Base-by-base conservation (phyloP, 2,888 invertebrate genomes). In the Automeris io region DNA sequence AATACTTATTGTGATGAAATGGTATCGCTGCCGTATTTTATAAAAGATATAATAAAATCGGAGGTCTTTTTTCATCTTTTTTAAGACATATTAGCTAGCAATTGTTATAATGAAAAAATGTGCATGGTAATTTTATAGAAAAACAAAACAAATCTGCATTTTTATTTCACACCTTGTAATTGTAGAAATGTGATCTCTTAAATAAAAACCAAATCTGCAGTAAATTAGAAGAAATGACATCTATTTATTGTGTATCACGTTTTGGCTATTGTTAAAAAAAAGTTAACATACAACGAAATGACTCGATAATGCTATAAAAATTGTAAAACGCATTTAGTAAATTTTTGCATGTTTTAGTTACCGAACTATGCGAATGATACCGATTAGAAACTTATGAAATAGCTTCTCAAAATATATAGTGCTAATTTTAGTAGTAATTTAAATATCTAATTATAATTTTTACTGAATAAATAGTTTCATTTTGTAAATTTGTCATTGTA, bases 61-160 rank as follows among this genome's bases (percentile, higher is more conserved):
- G 67, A 78, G 70, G 76, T 83, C 82, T 81, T 85, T 65, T 78
- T 82, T 83, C 83, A 82, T 81, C 81, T 83, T 85, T 85, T 85
- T 79, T 81, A 85, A 83, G 81, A 83, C 79, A 73, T 74, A 71
- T 75, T 83, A 80, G 78, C 72, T 81, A 81, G 82, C 79, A 77
- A 77, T 79, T 79, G 77, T 82, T 77, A 79, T 76, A 64, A 73
- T 80, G 74, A 81, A 75, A 57, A 80, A 79, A 82, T 78, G 76
- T 82, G 76, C 83, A 83, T 71, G 74, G 78, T 74, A 78, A 72
- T 78, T 81, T 80, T 78, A 71, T 75, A 76, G 70, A 71, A 76
- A 79, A 80, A 73, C 1, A 2, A 16, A 29, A 29, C 64, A 71
- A 79, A 82, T 82, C 79, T 83, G 83, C 81, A 80, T 81, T 79